Percentiles rank a stretch among this genome's conserved stretches.
phyloP scores from a whole-genome alignment of 2,888 invertebrate genomes.

The Carpatolechia fugitivella region DNA sequence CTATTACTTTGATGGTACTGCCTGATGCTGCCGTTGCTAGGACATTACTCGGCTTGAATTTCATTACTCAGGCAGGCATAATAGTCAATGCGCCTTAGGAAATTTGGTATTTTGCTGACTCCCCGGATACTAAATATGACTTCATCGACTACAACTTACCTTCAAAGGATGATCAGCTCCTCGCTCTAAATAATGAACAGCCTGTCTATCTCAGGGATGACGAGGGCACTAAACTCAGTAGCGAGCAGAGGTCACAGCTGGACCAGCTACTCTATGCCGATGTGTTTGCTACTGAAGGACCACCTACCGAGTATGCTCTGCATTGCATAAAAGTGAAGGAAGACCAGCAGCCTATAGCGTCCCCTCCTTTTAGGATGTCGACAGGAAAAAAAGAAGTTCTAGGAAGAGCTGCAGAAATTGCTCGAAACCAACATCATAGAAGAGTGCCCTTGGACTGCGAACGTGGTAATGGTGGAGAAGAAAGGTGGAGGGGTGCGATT shows the following conservation, averaged over 20 bases:
- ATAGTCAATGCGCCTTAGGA: background rate
- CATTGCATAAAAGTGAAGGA: background rate
- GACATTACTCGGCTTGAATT: background rate
- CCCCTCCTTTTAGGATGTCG: conserved; percentile 39
- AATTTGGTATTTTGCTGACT: background rate
- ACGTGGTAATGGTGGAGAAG: conserved; percentile 44
- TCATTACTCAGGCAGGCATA: background rate
- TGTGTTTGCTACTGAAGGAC: background rate
- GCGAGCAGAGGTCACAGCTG: background rate
- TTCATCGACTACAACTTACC: background rate
- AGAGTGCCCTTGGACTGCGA: conserved; percentile 40
- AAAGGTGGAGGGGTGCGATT: conserved; percentile 33
- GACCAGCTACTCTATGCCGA: background rate
- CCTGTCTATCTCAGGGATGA: background rate
- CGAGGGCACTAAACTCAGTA: background rate
- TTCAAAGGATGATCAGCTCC: background rate
- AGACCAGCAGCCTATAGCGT: conserved; percentile 30
- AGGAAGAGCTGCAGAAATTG: conserved; percentile 35
- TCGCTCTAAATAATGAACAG: background rate
- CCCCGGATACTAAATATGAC: background rate
- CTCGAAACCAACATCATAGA: conserved; percentile 38
- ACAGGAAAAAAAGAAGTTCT: conserved; percentile 27
- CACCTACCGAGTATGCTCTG: background rate
- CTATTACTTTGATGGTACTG: too few species aligned
- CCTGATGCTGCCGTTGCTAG: too few species aligned